phyloP scores from a whole-genome alignment of 1,140 invertebrate genomes.

The Cydia splendana region DNA sequence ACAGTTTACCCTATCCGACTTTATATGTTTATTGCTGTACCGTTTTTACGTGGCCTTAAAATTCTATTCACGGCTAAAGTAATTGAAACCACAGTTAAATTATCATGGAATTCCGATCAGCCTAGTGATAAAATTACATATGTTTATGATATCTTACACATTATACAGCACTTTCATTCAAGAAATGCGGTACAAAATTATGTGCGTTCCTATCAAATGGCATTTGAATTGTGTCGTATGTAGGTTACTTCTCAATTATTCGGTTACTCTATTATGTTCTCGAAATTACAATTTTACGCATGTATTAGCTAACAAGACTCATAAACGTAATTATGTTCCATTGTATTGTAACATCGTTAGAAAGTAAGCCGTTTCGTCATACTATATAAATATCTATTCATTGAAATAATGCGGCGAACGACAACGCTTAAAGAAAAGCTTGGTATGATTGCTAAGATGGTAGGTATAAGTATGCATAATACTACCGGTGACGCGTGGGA shows the following conservation, averaged over 20 bases:
- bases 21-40: neutral
- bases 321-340: constrained; percentile 49
- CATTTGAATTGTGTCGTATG: neutral
- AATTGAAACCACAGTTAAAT: neutral
- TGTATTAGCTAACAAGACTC: constrained; percentile 40
- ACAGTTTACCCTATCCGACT: too few species aligned
- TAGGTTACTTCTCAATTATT: neutral
- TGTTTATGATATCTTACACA: neutral
- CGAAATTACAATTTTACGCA: constrained; percentile 41
- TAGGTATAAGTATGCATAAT: constrained; percentile 43
- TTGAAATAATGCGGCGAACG: constrained; percentile 56
- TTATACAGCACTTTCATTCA: constrained; percentile 1
- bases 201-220: neutral
- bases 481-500: constrained; percentile 56
- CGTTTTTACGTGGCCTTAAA: neutral
- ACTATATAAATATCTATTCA: constrained; percentile 50
- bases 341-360: constrained; percentile 50
- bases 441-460: constrained; percentile 43
- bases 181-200: neutral
- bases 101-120: constrained; percentile 1
- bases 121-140: neutral
- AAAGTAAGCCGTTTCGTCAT: constrained; percentile 59
- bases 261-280: neutral
- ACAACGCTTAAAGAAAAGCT: constrained; percentile 48
- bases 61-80: neutral